Conservation (phyloP, 2,888 invertebrate species). For the Macrosiphum euphorbiae region DNA sequence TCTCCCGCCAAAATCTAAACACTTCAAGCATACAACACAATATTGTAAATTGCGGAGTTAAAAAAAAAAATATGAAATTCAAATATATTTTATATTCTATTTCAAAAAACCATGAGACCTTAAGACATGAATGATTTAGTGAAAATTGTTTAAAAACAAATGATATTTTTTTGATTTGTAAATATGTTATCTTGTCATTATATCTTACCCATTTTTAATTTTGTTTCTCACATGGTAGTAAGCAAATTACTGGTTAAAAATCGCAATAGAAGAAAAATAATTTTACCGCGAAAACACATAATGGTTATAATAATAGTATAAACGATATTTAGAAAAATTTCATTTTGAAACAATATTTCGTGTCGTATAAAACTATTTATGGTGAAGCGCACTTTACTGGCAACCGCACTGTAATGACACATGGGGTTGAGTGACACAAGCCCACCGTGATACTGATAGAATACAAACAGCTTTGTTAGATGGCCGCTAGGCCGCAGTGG, state of each 20-base stretch:
- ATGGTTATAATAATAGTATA: not conserved
- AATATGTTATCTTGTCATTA: not conserved
- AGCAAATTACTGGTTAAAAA: not conserved
- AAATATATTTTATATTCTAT: not conserved
- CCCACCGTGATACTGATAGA: slow-evolving; percentile 17
- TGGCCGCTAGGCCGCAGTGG: slow-evolving; percentile 56
- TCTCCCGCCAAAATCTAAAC: not conserved
- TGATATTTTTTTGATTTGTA: not conserved
- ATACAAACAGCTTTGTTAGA: slow-evolving; percentile 40
- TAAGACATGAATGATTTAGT: not conserved
- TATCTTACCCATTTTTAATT: slow-evolving; percentile 36
- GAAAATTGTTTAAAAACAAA: not conserved
- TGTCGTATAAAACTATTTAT: not conserved
- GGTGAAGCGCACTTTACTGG: slow-evolving; percentile 21
- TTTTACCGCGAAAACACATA: slow-evolving; percentile 19
- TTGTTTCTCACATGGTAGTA: not conserved
- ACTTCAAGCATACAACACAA: not conserved
- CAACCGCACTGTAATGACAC: slow-evolving; percentile 50
- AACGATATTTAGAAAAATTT: not conserved
- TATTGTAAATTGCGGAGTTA: not conserved
- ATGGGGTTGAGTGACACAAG: slow-evolving; percentile 52
- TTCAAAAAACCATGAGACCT: not conserved
- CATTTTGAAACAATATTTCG: not conserved
- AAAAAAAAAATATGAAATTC: not conserved
- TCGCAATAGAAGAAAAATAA: slow-evolving; percentile 17